A percentile compares a stretch with the other conserved stretches of the same genome.
These are phyloP conservation scores for Struthio camelus DNA, from an alignment of 2,113 vertebrate genomes.

Conservation along the genomic window DNA sequence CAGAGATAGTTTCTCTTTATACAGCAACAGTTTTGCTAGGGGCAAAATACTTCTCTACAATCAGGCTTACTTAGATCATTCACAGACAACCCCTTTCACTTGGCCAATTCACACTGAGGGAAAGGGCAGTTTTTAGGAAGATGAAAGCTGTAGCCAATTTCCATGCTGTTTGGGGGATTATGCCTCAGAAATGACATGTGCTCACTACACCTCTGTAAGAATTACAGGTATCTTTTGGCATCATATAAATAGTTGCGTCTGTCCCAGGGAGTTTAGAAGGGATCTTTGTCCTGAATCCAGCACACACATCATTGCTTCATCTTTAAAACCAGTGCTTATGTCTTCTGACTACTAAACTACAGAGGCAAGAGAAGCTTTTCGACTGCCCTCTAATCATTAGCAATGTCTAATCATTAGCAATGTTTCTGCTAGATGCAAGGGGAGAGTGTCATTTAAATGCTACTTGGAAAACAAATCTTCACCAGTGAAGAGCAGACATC, in stretches of 20 bases:
- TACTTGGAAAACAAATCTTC: not conserved
- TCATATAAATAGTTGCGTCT: not conserved
- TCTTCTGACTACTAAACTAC: not conserved
- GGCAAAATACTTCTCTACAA: not conserved
- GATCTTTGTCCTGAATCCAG: not conserved
- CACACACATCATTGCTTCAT: not conserved
- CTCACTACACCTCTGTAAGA: not conserved
- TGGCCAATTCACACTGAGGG: not conserved
- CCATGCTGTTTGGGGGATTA: not conserved
- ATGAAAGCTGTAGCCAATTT: conserved; percentile 26
- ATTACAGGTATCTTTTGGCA: not conserved
- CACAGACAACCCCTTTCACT: not conserved
- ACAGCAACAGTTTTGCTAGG: not conserved
- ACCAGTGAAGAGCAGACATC: not conserved
- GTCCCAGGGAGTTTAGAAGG: not conserved
- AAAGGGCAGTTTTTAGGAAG: not conserved
- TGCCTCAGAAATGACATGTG: conserved; percentile 7
- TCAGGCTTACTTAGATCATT: not conserved
- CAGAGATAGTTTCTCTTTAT: not conserved
- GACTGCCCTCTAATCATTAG: too few relatives aligned
- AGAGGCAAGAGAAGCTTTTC: not conserved
- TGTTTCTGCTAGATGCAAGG: not conserved
- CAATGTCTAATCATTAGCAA: not conserved
- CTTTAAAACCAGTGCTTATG: not conserved
- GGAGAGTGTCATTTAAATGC: not conserved